A percentile compares a stretch with the other conserved stretches of the same genome.
These are phyloP conservation scores for Limnephilus marmoratus DNA, from an alignment of 2,888 invertebrate species.

Conservation along the genomic window DNA sequence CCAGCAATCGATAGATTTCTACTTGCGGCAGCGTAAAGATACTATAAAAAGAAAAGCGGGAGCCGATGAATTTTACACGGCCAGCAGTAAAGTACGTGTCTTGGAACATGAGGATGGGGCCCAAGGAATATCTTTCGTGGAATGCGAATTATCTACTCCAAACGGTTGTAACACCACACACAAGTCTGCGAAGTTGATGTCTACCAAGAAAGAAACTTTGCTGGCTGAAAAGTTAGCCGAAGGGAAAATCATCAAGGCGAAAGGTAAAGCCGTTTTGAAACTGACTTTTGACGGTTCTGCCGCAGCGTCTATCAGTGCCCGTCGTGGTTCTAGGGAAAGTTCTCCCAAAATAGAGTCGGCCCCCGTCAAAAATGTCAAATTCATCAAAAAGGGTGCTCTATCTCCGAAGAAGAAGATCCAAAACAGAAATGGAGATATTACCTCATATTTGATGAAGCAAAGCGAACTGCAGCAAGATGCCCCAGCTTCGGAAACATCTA, in stretches of 20 bases:
- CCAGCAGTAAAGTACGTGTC: constrained; percentile 76
- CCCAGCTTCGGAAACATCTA: constrained; percentile 41
- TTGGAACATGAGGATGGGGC: constrained; percentile 68
- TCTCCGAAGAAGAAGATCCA: constrained; percentile 69
- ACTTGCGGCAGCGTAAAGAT: constrained; percentile 85
- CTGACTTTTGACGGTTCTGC: constrained; percentile 61
- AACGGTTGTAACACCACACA: constrained; percentile 47
- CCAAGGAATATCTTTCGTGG: neutral
- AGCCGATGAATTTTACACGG: constrained; percentile 79
- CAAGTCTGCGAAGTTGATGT: constrained; percentile 55
- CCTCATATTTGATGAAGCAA: constrained; percentile 67
- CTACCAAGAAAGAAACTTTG: constrained; percentile 59
- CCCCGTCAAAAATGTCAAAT: constrained; percentile 67
- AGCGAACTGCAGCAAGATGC: constrained; percentile 62
- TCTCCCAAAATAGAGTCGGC: constrained; percentile 47
- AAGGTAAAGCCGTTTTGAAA: constrained; percentile 65
- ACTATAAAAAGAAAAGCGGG: constrained; percentile 76
- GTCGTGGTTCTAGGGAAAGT: constrained; percentile 67
- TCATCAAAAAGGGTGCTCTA: constrained; percentile 70
- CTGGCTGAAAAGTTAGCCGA: constrained; percentile 69
- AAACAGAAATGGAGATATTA: constrained; percentile 50
- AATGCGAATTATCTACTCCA: constrained; percentile 42
- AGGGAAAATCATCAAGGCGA: constrained; percentile 69
- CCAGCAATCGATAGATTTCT: constrained; percentile 86
- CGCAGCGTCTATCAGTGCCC: neutral